Evolutionary conservation across 2,113 vertebrate species (phyloP), one percentile per base, ranked within the genome.

Genomic region (Mesembrinibis cayennensis): DNA sequence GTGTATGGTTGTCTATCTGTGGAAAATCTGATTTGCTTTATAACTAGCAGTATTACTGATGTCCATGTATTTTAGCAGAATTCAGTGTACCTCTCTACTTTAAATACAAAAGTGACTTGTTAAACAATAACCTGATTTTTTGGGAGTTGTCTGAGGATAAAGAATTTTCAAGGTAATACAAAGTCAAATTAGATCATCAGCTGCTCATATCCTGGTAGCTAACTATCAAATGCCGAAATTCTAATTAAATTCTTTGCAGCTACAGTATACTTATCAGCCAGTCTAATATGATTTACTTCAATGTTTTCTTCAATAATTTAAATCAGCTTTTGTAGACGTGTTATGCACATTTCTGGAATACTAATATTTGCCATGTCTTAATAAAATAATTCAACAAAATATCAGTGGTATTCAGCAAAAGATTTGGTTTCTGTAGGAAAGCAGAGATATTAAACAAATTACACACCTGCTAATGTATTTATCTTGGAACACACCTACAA

Each of bases 191-290:
- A 88, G 23, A 89, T 65, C 13, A 93, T 58, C 32, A 88, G 17
- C n/a, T 65, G 23, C 65, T 91, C 45, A 38, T 87, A 84, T 67
- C 34, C 69, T 72, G 30, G 23, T 52, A 67, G 30, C 27, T 74
- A 91, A 58, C 21, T 91, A 76, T 61, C 70, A 91, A 94, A 84
- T 65, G 16, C 14, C 73, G 84, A 87, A 95, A 72, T 76, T 82
- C 40, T 87, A 93, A 95, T 95, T 94, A 95, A 89, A 94, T 80
- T 87, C 27, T 92, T 76, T 69, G 36, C 38, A 27, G 40, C n/a
- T 63, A 65, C 52, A 44, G 8, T 71, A 42, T 44, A 95, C 20
- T 97, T 95, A 84, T 72, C 81, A 91, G 13, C 32, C 77, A 82
- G n/a, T 49, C 42, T 91, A 85, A 94, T 85, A 73, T 25, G 18